Percentiles rank a stretch among this genome's conserved stretches.
Evolutionary conservation across 2,113 vertebrate species (phyloP).

Genomic region (Nesoenas mayeri): DNA sequence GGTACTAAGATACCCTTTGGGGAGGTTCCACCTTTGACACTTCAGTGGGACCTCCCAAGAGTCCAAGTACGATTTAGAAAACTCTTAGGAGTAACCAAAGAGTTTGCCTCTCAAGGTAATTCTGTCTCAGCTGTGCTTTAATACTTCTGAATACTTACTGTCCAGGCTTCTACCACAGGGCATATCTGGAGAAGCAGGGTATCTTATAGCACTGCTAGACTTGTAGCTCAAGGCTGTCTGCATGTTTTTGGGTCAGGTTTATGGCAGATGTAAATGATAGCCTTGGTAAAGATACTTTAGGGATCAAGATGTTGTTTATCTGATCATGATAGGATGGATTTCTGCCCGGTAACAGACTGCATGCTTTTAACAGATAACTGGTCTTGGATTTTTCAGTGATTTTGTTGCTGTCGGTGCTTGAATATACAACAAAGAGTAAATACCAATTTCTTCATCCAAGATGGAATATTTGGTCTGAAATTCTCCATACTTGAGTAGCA

Average conservation of each 20-base stretch:
- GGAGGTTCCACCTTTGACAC: neutral
- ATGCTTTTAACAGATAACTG: neutral
- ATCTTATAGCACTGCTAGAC: neutral
- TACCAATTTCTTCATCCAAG: neutral
- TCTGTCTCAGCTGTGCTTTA: neutral
- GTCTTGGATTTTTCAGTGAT: neutral
- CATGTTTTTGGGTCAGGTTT: slow-evolving; percentile 18
- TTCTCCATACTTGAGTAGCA: neutral
- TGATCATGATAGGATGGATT: neutral
- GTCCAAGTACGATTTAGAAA: neutral
- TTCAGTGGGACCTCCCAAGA: neutral
- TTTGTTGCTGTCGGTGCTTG: neutral
- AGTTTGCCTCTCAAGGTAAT: neutral
- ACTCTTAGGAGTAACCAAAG: neutral
- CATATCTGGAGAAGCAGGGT: neutral
- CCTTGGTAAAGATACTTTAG: neutral
- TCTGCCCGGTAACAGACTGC: neutral
- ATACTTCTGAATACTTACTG: neutral
- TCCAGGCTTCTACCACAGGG: neutral
- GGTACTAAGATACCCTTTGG: neutral
- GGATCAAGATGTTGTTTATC: neutral
- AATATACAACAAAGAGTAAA: neutral
- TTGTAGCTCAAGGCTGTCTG: slow-evolving; percentile 13
- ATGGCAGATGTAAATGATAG: neutral
- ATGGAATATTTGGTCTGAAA: neutral